Conservation (phyloP, 2,888 invertebrate species). For the Nipponacmea schrenckii region DNA sequence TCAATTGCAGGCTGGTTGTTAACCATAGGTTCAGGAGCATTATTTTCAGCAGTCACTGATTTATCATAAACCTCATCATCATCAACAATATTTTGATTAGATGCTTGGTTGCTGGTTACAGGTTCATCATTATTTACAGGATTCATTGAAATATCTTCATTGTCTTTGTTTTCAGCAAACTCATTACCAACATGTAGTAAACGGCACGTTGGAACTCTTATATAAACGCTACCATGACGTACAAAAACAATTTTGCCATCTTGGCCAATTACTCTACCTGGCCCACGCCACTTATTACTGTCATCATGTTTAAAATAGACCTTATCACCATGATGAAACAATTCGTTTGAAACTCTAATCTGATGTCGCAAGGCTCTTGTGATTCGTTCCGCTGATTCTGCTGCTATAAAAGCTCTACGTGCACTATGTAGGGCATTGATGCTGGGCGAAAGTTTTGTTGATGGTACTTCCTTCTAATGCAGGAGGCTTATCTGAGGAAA, state of each 20-base stretch:
- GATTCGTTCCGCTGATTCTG: conserved; percentile 27
- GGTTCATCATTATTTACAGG: too few relatives aligned
- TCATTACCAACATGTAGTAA: conserved; percentile 16
- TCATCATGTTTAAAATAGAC: conserved; percentile 26
- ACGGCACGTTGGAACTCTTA: conserved; percentile 25
- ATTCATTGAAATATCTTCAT: not conserved
- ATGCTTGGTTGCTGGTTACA: not conserved
- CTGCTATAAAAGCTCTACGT: conserved; percentile 22
- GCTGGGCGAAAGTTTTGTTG: conserved; percentile 25
- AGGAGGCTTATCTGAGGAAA: conserved; percentile 16
- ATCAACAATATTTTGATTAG: not conserved
- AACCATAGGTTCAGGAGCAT: too few relatives aligned
- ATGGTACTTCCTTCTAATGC: conserved; percentile 17
- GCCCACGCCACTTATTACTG: conserved; percentile 25
- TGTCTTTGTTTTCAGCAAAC: not conserved
- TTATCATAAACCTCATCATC: not conserved
- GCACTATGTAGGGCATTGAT: conserved; percentile 30
- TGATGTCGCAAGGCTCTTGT: conserved; percentile 22
- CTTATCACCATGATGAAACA: conserved; percentile 23
- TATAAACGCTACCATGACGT: conserved; percentile 28
- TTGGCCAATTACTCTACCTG: conserved; percentile 37
- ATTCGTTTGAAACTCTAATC: conserved; percentile 18
- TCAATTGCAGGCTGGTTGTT: not conserved
- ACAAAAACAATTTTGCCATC: conserved; percentile 31
- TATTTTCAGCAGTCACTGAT: not conserved